Percentiles rank a stretch among this genome's conserved stretches.
Conservation (phyloP, 2,113 vertebrate species). For the Xyrauchen texanus region DNA sequence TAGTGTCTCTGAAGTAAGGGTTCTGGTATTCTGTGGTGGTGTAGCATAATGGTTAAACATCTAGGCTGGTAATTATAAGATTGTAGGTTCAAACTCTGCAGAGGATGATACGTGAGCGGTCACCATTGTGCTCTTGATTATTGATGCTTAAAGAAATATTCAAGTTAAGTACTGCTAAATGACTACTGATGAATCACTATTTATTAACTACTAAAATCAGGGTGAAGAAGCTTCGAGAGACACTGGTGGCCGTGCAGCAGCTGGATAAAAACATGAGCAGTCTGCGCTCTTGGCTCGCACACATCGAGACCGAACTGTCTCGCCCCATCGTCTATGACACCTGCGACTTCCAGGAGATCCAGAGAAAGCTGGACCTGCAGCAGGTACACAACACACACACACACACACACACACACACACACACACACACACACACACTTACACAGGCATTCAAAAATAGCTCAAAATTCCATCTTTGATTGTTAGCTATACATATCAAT, state of each 20-base stretch:
- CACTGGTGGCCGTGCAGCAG: constrained; percentile 92
- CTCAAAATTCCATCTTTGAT: no score
- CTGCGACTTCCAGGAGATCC: constrained; percentile 91
- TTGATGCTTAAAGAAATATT: no score
- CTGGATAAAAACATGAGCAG: constrained; percentile 96
- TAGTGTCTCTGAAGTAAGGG: no score
- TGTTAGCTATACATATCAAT: no score
- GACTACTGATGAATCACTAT: background rate
- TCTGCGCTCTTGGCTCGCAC: constrained; percentile 89
- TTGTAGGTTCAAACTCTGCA: no score
- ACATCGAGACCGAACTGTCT: constrained; percentile 92
- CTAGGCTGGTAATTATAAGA: no score
- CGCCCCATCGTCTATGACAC: constrained; percentile 90
- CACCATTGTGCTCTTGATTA: no score
- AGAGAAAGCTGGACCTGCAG: constrained; percentile 91
- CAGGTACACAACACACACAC: constrained; percentile 77
- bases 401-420: background rate
- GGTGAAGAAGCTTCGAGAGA: constrained; percentile 94
- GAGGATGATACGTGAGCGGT: no score
- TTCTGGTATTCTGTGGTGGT: no score
- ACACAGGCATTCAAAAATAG: background rate
- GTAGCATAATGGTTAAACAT: no score
- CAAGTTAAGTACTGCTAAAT: background rate
- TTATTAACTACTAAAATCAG: constrained; percentile 61
- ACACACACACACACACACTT: background rate